Percentiles rank a stretch among this genome's conserved stretches.
Conservation (phyloP, 2,888 invertebrate species). For the Brachylomia viminalis region DNA sequence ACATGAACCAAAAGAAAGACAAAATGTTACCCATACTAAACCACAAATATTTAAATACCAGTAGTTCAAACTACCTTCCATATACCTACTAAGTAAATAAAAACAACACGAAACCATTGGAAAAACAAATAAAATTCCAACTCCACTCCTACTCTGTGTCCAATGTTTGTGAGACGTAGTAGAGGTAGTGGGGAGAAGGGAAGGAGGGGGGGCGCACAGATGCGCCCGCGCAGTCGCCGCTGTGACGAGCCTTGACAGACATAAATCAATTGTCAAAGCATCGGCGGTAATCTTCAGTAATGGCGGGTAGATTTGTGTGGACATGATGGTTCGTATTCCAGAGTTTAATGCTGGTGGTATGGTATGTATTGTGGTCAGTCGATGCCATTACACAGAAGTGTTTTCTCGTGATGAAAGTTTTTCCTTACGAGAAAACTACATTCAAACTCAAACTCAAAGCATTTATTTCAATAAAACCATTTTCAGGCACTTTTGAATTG, state of each 20-base stretch:
- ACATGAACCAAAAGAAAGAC: background rate
- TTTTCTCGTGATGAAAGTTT: too few relatives aligned
- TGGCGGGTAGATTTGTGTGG: slow-evolving; percentile 79
- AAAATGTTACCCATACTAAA: background rate
- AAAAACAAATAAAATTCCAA: slow-evolving; percentile 42
- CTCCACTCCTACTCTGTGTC: slow-evolving; percentile 73
- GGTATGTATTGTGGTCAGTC: background rate
- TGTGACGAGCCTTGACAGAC: slow-evolving; percentile 89
- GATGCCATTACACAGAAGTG: too few relatives aligned
- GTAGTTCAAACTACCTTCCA: background rate
- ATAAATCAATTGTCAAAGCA: slow-evolving; percentile 90
- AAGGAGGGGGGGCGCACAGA: slow-evolving; percentile 72
- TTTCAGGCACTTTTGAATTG: too few relatives aligned
- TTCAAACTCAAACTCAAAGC: too few relatives aligned
- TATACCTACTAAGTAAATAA: slow-evolving; percentile 19
- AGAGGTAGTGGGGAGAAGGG: slow-evolving; percentile 48
- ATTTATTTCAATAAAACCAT: too few relatives aligned
- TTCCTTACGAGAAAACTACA: too few relatives aligned
- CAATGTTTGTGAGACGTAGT: slow-evolving; percentile 73
- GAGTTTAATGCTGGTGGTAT: background rate
- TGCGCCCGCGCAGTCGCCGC: slow-evolving; percentile 87
- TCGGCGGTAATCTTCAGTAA: slow-evolving; percentile 85
- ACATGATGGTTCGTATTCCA: slow-evolving; percentile 65
- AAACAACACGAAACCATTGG: slow-evolving; percentile 9
- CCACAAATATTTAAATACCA: background rate